These are phyloP conservation scores for Buathra laborator DNA, from an alignment of 2,888 invertebrate species.

Conservation along the genomic window DNA sequence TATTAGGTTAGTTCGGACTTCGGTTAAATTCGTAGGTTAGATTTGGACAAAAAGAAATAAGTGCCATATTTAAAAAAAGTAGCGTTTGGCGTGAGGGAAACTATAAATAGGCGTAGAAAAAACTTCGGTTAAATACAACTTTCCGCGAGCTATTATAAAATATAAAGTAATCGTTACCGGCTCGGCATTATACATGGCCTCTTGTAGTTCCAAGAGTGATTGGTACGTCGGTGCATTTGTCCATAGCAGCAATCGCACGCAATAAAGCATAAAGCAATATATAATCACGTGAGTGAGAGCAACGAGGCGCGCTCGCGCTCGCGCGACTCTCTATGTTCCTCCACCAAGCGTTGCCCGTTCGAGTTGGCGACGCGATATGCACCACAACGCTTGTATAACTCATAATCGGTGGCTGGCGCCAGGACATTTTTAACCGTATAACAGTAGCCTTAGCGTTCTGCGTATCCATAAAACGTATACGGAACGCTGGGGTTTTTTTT, in stretches of 20 bases:
- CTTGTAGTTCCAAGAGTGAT: slow-evolving; percentile 26
- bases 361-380: slow-evolving; percentile 27
- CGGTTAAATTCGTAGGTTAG: no score
- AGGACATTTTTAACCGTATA: slow-evolving; percentile 58
- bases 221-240: slow-evolving; percentile 45
- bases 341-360: background rate
- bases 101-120: background rate
- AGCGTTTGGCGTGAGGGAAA: background rate
- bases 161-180: slow-evolving; percentile 36
- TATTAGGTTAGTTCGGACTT: no score
- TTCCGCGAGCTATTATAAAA: slow-evolving; percentile 25
- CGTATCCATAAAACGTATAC: slow-evolving; percentile 2
- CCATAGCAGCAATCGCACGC: slow-evolving; percentile 70
- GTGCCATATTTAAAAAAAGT: background rate
- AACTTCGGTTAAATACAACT: background rate
- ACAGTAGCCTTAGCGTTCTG: slow-evolving; percentile 22
- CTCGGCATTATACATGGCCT: slow-evolving; percentile 9
- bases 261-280: slow-evolving; percentile 76
- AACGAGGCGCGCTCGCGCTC: slow-evolving; percentile 57
- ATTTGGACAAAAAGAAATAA: background rate
- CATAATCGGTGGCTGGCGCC: slow-evolving; percentile 77
- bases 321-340: slow-evolving; percentile 38
- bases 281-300: slow-evolving; percentile 73
- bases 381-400: slow-evolving; percentile 72
- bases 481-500: background rate